Evolutionary conservation across 2,113 vertebrate species (phyloP).

Genomic region (Lamprologus ornatipinnis): DNA sequence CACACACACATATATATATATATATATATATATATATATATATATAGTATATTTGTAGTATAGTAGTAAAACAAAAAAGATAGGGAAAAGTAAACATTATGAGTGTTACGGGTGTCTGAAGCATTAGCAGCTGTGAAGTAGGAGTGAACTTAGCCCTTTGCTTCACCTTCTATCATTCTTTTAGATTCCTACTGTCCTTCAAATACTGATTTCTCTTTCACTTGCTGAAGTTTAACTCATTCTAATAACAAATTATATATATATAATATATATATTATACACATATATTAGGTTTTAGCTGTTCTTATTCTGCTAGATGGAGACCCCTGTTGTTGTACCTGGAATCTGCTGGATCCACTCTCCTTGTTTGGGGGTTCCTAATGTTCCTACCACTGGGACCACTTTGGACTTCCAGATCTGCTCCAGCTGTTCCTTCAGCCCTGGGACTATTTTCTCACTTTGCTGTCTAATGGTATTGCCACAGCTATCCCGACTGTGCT

Average conservation of each 20-base stretch:
- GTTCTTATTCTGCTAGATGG: not conserved
- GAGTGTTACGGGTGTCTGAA: not conserved
- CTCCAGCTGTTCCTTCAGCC: not conserved
- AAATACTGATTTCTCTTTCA: not conserved
- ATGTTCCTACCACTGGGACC: not conserved
- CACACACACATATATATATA: rapidly evolving
- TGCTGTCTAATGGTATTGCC: not conserved
- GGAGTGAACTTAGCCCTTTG: not conserved
- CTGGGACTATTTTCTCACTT: not conserved
- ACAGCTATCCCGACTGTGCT: not conserved
- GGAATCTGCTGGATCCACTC: not conserved
- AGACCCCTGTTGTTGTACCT: not conserved
- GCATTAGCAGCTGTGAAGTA: not conserved
- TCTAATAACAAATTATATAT: not conserved
- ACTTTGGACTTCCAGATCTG: not conserved
- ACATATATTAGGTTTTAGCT: not conserved
- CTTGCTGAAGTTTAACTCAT: not conserved
- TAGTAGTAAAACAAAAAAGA: not conserved
- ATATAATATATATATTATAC: not conserved
- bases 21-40: no score
- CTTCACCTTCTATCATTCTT: not conserved
- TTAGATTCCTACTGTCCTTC: not conserved
- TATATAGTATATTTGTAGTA: not conserved
- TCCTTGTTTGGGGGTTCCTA: not conserved
- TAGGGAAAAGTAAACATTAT: not conserved